Evolutionary conservation across 2,888 invertebrate species (phyloP).

Genomic region (Scaptodrosophila latifasciaeformis): DNA sequence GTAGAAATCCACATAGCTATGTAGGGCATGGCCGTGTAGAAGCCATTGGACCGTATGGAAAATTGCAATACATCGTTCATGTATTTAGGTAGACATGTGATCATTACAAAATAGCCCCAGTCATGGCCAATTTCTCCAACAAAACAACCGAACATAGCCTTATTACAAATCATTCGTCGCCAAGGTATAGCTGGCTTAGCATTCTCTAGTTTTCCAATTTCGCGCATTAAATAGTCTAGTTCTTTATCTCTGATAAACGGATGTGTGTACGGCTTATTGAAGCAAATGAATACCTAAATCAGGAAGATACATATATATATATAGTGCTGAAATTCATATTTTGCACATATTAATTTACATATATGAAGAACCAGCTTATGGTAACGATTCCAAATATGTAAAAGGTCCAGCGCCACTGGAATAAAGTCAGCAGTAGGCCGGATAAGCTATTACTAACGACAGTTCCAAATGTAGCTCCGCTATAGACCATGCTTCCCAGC

Average conservation of each 20-base stretch:
- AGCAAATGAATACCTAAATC: constrained; percentile 38
- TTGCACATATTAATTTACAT: constrained; percentile 79
- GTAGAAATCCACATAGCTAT: constrained; percentile 78
- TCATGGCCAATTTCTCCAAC: constrained; percentile 81
- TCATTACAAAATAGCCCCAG: constrained; percentile 80
- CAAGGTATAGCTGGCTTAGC: constrained; percentile 80
- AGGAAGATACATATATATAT: too few species aligned
- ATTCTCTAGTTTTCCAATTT: constrained; percentile 77
- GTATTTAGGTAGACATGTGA: constrained; percentile 79
- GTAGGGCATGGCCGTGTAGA: constrained; percentile 78
- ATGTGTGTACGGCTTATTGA: constrained; percentile 80
- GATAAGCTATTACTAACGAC: constrained; percentile 79
- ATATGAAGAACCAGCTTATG: constrained; percentile 81
- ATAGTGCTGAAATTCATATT: constrained; percentile 31
- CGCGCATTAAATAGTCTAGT: constrained; percentile 78
- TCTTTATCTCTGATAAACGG: constrained; percentile 83
- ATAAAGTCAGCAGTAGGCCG: constrained; percentile 80
- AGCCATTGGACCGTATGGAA: constrained; percentile 77
- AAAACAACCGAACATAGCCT: constrained; percentile 81
- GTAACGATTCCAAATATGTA: constrained; percentile 83
- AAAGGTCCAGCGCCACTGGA: constrained; percentile 84
- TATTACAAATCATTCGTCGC: constrained; percentile 80
- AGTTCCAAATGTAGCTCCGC: constrained; percentile 81
- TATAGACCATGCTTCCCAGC: constrained; percentile 84
- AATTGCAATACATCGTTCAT: constrained; percentile 78